A percentile compares a stretch with the other conserved stretches of the same genome.
These are phyloP conservation scores for Willowsia nigromaculata DNA, from an alignment of 2,888 invertebrate genomes.

Conservation along the genomic window DNA sequence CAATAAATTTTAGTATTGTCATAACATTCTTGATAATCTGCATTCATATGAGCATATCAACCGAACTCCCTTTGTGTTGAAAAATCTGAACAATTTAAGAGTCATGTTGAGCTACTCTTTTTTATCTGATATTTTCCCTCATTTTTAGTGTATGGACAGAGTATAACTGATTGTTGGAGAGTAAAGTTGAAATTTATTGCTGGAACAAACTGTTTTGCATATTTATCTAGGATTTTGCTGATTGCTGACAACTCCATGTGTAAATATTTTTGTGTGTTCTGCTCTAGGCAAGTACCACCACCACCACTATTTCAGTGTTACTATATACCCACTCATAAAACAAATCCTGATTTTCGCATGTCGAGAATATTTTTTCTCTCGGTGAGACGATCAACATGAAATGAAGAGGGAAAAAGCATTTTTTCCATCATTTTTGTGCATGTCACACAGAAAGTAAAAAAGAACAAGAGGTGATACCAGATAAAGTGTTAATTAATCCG, in stretches of 20 bases:
- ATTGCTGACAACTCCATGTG: slow-evolving; percentile 43
- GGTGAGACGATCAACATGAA: neutral
- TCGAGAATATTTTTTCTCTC: neutral
- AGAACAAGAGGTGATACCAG: neutral
- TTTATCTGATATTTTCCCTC: slow-evolving; percentile 6
- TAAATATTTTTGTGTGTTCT: slow-evolving; percentile 11
- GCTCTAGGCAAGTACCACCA: neutral
- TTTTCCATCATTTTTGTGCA: slow-evolving; percentile 8
- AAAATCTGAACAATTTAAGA: too few relatives aligned
- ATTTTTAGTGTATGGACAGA: neutral
- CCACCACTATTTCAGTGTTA: neutral
- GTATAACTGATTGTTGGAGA: slow-evolving; percentile 1
- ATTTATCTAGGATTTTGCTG: slow-evolving; percentile 36
- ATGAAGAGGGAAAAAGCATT: neutral
- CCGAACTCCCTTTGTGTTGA: too few relatives aligned
- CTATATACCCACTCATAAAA: neutral
- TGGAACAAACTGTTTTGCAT: slow-evolving; percentile 40
- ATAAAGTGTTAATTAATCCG: neutral
- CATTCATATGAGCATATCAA: neutral
- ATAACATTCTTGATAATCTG: neutral
- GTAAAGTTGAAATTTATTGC: neutral
- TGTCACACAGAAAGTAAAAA: slow-evolving; percentile 3
- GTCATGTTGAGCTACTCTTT: neutral
- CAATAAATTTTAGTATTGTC: neutral
- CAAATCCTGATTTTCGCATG: neutral